Evolutionary conservation across 2,113 vertebrate genomes (phyloP).

Genomic region (Cynoglossus semilaevis): DNA sequence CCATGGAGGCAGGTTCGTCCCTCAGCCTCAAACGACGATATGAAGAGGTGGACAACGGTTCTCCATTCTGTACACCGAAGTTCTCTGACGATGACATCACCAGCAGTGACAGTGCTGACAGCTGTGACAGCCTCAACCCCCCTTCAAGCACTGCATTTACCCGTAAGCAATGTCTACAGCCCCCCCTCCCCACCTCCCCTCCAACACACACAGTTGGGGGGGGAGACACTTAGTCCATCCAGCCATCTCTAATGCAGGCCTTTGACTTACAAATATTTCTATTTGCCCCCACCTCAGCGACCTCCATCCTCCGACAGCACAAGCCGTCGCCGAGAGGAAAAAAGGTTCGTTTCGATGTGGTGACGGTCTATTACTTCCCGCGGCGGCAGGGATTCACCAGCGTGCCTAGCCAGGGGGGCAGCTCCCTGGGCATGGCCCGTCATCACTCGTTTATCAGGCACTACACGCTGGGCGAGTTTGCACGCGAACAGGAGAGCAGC

Average conservation of each 20-base stretch:
- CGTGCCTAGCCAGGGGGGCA: constrained; percentile 96
- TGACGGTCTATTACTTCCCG: constrained; percentile 96
- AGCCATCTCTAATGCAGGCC: constrained; percentile 1
- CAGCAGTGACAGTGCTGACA: constrained; percentile 95
- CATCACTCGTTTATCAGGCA: constrained; percentile 88
- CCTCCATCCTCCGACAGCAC: constrained; percentile 91
- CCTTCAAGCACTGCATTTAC: constrained; percentile 81
- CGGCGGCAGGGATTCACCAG: constrained; percentile 97
- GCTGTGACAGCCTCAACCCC: constrained; percentile 95
- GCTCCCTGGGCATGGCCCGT: constrained; percentile 95
- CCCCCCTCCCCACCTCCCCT: no score
- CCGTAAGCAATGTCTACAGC: constrained; percentile 78
- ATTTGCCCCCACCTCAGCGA: constrained; percentile 72
- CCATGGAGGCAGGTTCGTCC: constrained; percentile 84
- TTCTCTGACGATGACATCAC: constrained; percentile 94
- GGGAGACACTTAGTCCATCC: neutral
- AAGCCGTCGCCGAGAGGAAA: constrained; percentile 82
- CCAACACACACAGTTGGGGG: no score
- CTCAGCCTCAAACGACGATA: constrained; percentile 88
- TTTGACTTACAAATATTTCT: neutral
- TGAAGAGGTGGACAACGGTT: constrained; percentile 88
- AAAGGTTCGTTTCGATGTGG: constrained; percentile 91
- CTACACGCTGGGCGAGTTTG: constrained; percentile 97
- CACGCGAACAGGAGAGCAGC: constrained; percentile 89
- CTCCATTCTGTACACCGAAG: constrained; percentile 83